A percentile compares a stretch with the other conserved stretches of the same genome.
Conservation (phyloP, 2,113 vertebrate genomes). For the Lamprotornis superbus region DNA sequence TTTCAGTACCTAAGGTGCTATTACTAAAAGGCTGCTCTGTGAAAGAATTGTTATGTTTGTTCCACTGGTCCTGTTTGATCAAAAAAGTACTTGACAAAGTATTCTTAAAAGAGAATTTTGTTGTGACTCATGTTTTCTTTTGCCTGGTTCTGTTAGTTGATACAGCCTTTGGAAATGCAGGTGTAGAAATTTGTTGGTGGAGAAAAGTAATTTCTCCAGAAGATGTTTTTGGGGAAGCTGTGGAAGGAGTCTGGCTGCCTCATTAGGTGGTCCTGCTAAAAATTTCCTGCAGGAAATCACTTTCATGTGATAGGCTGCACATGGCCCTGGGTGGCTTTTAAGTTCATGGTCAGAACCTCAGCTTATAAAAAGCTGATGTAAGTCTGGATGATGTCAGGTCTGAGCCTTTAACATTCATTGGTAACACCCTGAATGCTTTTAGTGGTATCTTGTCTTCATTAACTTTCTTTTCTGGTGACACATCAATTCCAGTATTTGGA, state of each 20-base stretch:
- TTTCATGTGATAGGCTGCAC: not conserved
- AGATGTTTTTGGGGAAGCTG: not conserved
- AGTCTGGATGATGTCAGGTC: not conserved
- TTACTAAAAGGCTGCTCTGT: not conserved
- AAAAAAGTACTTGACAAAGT: not conserved
- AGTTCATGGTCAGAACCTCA: not conserved
- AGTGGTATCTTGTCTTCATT: slow-evolving; percentile 29
- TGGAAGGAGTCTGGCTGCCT: not conserved
- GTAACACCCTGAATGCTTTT: not conserved
- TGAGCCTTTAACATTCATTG: not conserved
- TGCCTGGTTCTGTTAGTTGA: not conserved
- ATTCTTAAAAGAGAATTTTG: not conserved
- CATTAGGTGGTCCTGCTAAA: not conserved
- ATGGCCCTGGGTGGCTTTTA: not conserved
- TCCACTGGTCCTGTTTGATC: not conserved
- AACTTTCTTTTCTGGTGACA: slow-evolving; percentile 7
- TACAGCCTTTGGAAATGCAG: not conserved
- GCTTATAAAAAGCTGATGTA: not conserved
- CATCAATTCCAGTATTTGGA: slow-evolving; percentile 13
- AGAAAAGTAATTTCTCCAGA: not conserved
- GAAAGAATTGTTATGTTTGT: not conserved
- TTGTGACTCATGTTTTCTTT: not conserved
- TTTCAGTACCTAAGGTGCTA: not conserved
- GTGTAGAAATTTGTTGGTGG: not conserved
- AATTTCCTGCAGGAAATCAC: not conserved